Conservation (phyloP, 1,140 invertebrate genomes). For the Belonocnema kinseyi region DNA sequence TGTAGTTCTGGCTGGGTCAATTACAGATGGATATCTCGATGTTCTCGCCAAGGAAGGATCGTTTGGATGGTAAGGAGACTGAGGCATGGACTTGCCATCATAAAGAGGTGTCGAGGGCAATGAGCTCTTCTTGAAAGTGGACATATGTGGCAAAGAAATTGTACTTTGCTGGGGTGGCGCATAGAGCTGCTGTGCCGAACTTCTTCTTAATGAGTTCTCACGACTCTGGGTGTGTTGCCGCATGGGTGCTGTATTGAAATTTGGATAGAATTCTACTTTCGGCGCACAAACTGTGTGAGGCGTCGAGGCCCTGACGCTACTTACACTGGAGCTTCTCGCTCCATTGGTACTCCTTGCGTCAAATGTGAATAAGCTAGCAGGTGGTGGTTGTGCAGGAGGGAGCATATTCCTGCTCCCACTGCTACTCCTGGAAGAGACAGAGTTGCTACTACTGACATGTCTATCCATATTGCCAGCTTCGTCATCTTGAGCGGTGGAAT, state of each 20-base stretch:
- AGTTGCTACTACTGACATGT: slow-evolving; percentile 55
- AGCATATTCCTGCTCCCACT: slow-evolving; percentile 62
- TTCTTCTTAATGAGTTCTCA: slow-evolving; percentile 55
- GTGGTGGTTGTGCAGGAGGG: slow-evolving; percentile 46
- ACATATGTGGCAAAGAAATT: slow-evolving; percentile 66
- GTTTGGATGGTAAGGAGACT: slow-evolving; percentile 51
- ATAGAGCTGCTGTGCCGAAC: slow-evolving; percentile 55
- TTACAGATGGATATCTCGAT: slow-evolving; percentile 50
- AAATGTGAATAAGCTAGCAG: slow-evolving; percentile 49
- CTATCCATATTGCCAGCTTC: slow-evolving; percentile 61
- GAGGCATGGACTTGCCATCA: slow-evolving; percentile 50
- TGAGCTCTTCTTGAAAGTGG: slow-evolving; percentile 70
- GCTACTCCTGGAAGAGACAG: slow-evolving; percentile 51
- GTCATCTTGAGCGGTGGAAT: slow-evolving; percentile 87
- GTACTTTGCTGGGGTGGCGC: slow-evolving; percentile 48
- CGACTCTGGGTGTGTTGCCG: slow-evolving; percentile 49
- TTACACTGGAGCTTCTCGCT: slow-evolving; percentile 38
- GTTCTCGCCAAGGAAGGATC: slow-evolving; percentile 52
- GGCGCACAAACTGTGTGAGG: slow-evolving; percentile 76
- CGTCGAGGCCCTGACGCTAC: slow-evolving; percentile 57
- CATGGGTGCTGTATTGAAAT: slow-evolving; percentile 77
- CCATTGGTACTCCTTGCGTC: slow-evolving; percentile 56
- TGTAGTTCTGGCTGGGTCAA: slow-evolving; percentile 41
- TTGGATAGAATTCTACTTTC: slow-evolving; percentile 83
- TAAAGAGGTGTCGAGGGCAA: slow-evolving; percentile 62